A percentile compares a stretch with the other conserved stretches of the same genome.
Evolutionary conservation across 23 tunicate genomes (phyloP).

Genomic region (Trididemnum clinides): DNA sequence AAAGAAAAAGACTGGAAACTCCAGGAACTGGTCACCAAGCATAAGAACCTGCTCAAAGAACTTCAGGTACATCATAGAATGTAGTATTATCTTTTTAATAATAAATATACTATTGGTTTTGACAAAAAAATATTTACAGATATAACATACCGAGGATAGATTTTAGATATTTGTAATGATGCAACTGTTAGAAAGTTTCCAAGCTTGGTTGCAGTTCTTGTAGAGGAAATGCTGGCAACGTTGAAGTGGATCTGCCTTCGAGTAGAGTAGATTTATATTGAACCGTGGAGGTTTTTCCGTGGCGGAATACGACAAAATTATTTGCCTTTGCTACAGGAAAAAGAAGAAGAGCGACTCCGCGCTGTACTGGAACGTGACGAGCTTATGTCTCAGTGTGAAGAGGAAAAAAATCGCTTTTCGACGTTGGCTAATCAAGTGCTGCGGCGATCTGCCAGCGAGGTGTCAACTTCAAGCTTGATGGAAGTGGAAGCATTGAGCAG

Average conservation of each 20-base stretch:
- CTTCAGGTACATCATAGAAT: conserved; percentile 80
- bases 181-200: no score
- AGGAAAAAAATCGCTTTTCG: conserved; percentile 65
- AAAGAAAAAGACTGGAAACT: conserved; percentile 75
- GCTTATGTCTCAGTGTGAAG: conserved; percentile 44
- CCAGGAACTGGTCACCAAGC: conserved; percentile 54
- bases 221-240: no score
- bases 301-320: no score
- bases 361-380: conserved; percentile 59
- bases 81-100: no score
- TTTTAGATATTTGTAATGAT: no score
- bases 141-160: no score
- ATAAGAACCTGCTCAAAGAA: conserved; percentile 49
- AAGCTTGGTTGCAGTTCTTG: no score
- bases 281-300: no score
- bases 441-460: conserved; percentile 38
- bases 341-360: conserved; percentile 58
- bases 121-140: no score
- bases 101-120: no score
- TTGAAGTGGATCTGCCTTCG: no score
- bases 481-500: not conserved
- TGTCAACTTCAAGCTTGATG: not conserved
- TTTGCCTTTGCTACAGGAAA: conserved; percentile 39
- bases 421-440: conserved; percentile 47
- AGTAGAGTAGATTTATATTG: no score